phyloP scores from a whole-genome alignment of 2,797 vertebrate genomes.

The Acanthurus lineatus region DNA sequence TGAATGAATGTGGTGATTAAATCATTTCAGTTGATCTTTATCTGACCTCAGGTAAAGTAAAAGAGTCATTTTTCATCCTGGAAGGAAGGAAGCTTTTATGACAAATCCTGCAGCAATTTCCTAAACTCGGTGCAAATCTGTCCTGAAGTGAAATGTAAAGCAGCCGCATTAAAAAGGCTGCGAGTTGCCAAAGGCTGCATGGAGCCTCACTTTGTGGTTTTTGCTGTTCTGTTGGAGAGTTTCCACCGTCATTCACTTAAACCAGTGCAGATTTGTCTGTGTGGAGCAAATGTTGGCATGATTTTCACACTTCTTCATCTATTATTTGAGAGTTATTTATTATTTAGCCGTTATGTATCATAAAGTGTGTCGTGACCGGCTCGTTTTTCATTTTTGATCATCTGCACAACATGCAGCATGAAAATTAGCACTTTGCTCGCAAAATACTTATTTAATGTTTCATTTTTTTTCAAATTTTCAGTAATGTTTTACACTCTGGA shows the following conservation, averaged over 20 bases:
- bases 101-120: not conserved
- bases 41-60: no score
- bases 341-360: conserved; percentile 17
- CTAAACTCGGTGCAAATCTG: conserved; percentile 12
- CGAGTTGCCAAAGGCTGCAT: conserved; percentile 17
- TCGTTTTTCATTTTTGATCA: not conserved
- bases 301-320: conserved; percentile 26
- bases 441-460: not conserved
- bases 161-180: conserved; percentile 29
- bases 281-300: conserved; percentile 5
- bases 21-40: no score
- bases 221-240: not conserved
- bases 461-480: no score
- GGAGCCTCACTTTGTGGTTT: conserved; percentile 21
- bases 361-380: not conserved
- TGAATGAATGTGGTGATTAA: no score
- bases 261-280: not conserved
- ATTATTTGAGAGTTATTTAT: conserved; percentile 40
- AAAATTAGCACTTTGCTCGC: not conserved
- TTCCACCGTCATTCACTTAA: conserved; percentile 1
- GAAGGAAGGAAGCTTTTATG: no score
- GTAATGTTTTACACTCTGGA: no score
- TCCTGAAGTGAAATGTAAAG: conserved; percentile 40
- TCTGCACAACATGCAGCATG: not conserved
- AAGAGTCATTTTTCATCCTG: no score